Conservation (phyloP, 1,140 invertebrate genomes). For the Holcopasites calliopsidis region DNA sequence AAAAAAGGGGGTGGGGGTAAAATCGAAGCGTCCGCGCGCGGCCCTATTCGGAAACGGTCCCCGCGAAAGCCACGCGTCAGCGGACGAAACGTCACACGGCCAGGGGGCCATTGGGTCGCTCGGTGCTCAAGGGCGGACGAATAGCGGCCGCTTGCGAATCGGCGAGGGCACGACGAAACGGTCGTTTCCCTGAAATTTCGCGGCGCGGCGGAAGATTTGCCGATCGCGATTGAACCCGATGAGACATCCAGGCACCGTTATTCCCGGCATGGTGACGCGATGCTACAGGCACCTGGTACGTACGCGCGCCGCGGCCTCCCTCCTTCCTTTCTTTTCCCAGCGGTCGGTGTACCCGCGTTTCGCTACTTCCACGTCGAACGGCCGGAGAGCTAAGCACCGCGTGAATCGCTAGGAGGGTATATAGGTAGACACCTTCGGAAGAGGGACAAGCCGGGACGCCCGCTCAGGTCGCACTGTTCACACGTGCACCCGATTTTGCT, state of each 20-base stretch:
- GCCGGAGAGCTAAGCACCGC: constrained; percentile 31
- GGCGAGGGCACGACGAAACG: constrained; percentile 47
- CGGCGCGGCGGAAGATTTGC: constrained; percentile 64
- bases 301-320: constrained; percentile 22
- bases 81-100: constrained; percentile 8
- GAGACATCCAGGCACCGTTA: constrained; percentile 73
- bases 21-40: too few relatives aligned
- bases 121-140: constrained; percentile 55
- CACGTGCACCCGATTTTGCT: constrained; percentile 73
- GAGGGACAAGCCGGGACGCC: too few relatives aligned
- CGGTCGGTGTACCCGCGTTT: neutral
- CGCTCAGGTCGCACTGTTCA: constrained; percentile 74
- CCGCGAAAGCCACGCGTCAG: constrained; percentile 10
- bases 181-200: constrained; percentile 70
- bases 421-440: constrained; percentile 52
- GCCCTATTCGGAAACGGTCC: constrained; percentile 28
- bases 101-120: constrained; percentile 46
- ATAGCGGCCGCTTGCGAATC: constrained; percentile 70
- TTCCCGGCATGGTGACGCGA: constrained; percentile 64
- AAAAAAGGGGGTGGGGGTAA: too few relatives aligned
- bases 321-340: constrained; percentile 28
- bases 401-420: constrained; percentile 39
- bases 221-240: constrained; percentile 74
- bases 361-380: constrained; percentile 37
- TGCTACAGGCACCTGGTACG: constrained; percentile 64